Conservation (phyloP, 1,140 invertebrate genomes). For the Monochamus saltuarius region DNA sequence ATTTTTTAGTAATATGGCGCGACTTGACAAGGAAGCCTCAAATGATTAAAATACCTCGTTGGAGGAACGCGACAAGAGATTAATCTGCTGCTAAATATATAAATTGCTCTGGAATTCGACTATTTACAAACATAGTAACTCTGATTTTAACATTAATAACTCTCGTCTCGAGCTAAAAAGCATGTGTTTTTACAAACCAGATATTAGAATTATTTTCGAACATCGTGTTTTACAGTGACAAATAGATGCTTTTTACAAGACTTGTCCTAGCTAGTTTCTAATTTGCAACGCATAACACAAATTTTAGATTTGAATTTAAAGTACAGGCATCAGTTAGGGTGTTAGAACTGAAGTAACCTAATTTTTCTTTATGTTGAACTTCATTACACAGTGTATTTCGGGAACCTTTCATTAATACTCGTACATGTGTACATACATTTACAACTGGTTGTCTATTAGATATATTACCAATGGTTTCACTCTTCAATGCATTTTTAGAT, state of each 20-base stretch:
- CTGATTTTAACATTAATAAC: conserved; percentile 41
- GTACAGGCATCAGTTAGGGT: too few species aligned
- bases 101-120: conserved; percentile 49
- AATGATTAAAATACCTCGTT: conserved; percentile 45
- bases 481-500: too few species aligned
- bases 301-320: conserved; percentile 8
- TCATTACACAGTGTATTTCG: too few species aligned
- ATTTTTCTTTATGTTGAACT: too few species aligned
- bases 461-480: too few species aligned
- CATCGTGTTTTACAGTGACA: conserved; percentile 17
- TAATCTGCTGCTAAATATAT: conserved; percentile 51
- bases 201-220: conserved; percentile 14
- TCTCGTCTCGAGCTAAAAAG: background rate
- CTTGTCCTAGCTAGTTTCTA: conserved; percentile 15
- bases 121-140: conserved; percentile 49
- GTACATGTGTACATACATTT: too few species aligned
- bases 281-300: conserved; percentile 10
- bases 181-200: conserved; percentile 16
- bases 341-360: too few species aligned
- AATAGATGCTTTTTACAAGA: conserved; percentile 25
- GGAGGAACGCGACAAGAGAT: conserved; percentile 44
- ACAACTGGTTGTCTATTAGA: too few species aligned
- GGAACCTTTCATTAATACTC: too few species aligned
- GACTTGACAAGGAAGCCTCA: conserved; percentile 34
- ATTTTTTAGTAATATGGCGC: conserved; percentile 38